Conservation (phyloP, 92 coral and sea anemone genomes). For the Umimayanthus chanpuru region DNA sequence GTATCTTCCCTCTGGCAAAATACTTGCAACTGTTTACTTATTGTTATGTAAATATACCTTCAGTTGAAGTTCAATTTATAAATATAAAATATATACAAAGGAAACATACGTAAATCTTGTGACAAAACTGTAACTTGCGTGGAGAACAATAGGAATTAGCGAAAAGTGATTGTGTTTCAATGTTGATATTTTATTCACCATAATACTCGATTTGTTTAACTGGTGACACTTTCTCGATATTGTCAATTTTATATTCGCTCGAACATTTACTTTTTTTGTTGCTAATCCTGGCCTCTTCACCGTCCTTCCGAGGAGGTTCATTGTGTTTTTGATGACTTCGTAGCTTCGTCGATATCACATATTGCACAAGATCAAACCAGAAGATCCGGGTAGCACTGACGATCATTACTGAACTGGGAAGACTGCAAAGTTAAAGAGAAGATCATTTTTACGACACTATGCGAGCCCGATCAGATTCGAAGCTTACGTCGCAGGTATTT, state of each 20-base stretch:
- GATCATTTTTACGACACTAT: neutral
- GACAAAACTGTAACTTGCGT: constrained; percentile 8
- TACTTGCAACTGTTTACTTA: neutral
- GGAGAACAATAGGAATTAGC: neutral
- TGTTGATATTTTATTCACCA: neutral
- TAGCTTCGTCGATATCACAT: neutral
- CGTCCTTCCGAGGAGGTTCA: neutral
- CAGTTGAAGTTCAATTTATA: neutral
- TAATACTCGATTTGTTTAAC: neutral
- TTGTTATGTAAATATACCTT: constrained; percentile 23
- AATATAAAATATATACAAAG: neutral
- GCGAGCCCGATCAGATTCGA: constrained; percentile 36
- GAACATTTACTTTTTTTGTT: neutral
- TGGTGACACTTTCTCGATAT: neutral
- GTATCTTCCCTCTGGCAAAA: neutral
- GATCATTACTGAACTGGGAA: neutral
- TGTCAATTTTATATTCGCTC: neutral
- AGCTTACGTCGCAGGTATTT: constrained; percentile 5
- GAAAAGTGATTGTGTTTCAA: neutral
- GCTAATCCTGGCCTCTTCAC: neutral
- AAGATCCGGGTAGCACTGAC: neutral
- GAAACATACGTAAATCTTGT: too few species aligned
- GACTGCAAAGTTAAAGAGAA: neutral
- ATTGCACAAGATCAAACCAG: too few species aligned
- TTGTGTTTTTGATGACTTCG: neutral